A percentile compares a stretch with the other conserved stretches of the same genome.
These are phyloP conservation scores for Galaxea fascicularis DNA, from an alignment of 92 coral and sea anemone genomes.

Conservation along the genomic window DNA sequence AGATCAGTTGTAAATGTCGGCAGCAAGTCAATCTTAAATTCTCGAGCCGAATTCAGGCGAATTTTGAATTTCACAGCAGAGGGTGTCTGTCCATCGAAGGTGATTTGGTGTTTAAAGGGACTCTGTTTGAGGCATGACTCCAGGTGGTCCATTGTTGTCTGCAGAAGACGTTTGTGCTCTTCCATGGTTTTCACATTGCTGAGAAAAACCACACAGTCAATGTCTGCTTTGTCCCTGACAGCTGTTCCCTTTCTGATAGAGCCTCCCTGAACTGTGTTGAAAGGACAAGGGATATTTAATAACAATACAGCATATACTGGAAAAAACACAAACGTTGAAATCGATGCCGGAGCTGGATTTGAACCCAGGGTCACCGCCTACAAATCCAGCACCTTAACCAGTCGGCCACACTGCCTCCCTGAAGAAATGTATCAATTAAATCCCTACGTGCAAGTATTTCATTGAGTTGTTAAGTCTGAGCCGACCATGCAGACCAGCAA, in stretches of 20 bases:
- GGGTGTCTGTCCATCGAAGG: not conserved
- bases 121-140: not conserved
- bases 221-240: conserved; percentile 38
- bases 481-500: conserved; percentile 12
- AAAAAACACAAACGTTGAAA: not conserved
- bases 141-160: not conserved
- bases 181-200: not conserved
- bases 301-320: not conserved
- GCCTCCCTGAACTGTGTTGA: conserved; percentile 7
- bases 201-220: not conserved
- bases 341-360: too few species aligned
- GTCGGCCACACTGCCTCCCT: too few species aligned
- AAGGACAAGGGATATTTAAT: too few species aligned
- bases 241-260: conserved; percentile 3
- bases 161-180: not conserved
- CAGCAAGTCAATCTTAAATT: conserved; percentile 1
- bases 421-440: too few species aligned
- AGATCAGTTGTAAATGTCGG: not conserved
- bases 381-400: too few species aligned
- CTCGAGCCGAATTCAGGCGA: not conserved
- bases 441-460: not conserved
- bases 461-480: too few species aligned
- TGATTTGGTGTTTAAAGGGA: not conserved
- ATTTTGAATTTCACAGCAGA: not conserved
- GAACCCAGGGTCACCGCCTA: not conserved